Evolutionary conservation across 2,113 vertebrate species (phyloP), one percentile per base, ranked within the genome.

Genomic region (Mesembrinibis cayennensis): DNA sequence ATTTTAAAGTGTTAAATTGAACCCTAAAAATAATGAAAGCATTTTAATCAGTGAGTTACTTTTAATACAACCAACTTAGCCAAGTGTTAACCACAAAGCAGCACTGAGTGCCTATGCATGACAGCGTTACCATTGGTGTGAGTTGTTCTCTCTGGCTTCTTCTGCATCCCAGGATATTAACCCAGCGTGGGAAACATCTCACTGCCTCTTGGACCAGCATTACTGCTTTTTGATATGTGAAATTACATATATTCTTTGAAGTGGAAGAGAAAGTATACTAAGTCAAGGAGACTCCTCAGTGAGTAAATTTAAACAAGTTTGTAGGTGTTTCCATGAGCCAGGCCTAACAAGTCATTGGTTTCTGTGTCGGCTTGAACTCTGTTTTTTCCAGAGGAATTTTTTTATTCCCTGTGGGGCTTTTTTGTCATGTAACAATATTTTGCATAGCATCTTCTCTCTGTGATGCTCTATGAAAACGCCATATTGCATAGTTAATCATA

Each of bases 221-320:
- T 95, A 71, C 66, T 87, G 90, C 65, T 89, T 96, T 93, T 91
- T 97, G 93, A 85, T 91, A 94, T 94, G 89, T 97, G 95, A 96
- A 97, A 97, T 97, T 96, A 69, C 91, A 87, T 89, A 71, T 94
- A 55, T 89, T 62, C 89, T 87, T 74, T 90, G 84, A 95, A 91
- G 65, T 71, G 93, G 93, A 96, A 97, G 78, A 94, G 52, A 42
- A 93, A 78, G 20, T 94, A 16, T 36, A 38, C 66, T 88, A 59
- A 88, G 50, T 74, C 92, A 86, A 13, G 61, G 62, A 90, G 59
- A 81, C 53, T 80, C 18, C 53, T 84, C 63, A 56, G 32, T n/a
- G 49, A 62, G 74, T 73, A 84, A 44, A 85, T 81, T n/a, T 91
- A 65, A 93, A 73, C 27, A 45, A 8, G 13, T 90, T 55, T 83